Evolutionary conservation across 2,888 invertebrate species (phyloP).

Genomic region (Caenorhabditis afra): DNA sequence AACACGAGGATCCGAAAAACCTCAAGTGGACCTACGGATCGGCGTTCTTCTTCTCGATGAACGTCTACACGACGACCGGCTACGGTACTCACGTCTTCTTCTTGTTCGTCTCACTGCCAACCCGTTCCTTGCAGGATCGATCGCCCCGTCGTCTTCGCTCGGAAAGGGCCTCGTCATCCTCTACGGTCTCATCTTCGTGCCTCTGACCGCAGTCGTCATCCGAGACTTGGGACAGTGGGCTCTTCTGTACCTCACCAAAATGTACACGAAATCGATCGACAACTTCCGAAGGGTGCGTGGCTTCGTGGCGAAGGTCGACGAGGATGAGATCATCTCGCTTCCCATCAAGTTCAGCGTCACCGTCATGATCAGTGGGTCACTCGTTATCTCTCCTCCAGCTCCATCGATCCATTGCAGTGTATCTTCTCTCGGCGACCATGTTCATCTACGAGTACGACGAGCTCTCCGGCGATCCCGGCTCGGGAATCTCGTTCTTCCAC

Average conservation of each 20-base stretch:
- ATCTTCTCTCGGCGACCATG: constrained; percentile 49
- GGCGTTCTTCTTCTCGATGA: constrained; percentile 69
- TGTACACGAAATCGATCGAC: constrained; percentile 64
- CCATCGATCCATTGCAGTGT: constrained; percentile 34
- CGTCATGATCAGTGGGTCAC: constrained; percentile 52
- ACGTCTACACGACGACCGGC: constrained; percentile 70
- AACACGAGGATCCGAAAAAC: constrained; percentile 55
- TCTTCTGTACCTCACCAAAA: constrained; percentile 66
- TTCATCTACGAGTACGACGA: constrained; percentile 66
- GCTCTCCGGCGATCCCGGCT: constrained; percentile 56
- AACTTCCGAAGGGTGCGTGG: constrained; percentile 57
- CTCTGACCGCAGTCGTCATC: constrained; percentile 67
- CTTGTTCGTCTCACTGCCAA: too few relatives aligned
- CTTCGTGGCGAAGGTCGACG: constrained; percentile 60
- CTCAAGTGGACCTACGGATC: constrained; percentile 69
- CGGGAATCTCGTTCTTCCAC: constrained; percentile 66
- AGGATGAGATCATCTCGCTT: constrained; percentile 66
- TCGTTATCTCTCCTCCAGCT: background rate
- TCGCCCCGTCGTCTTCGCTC: constrained; percentile 62
- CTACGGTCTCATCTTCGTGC: constrained; percentile 67
- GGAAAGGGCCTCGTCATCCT: constrained; percentile 63
- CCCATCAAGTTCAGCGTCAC: constrained; percentile 63
- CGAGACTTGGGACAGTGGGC: constrained; percentile 70
- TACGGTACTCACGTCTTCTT: constrained; percentile 67
- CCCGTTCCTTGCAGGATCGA: constrained; percentile 56